Percentiles rank a stretch among this genome's conserved stretches.
These are phyloP conservation scores for Apis mellifera DNA, from an alignment of 1,140 invertebrate genomes.

Conservation along the genomic window Amel_HAv3.1 CM009935.2:9381001-9381500, in stretches of 20 bases:
- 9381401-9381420: constrained; percentile 78
- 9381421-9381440: constrained; percentile 75
- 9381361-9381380: constrained; percentile 71
- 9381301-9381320: constrained; percentile 83
- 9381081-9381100: constrained; percentile 11
- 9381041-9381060: constrained; percentile 48
- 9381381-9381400: constrained; percentile 73
- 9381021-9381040: constrained; percentile 62
- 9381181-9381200: constrained; percentile 62
- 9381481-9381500: constrained; percentile 68
- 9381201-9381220: not conserved
- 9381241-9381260: constrained; percentile 52
- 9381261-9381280: constrained; percentile 62
- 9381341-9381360: constrained; percentile 63
- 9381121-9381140: constrained; percentile 45
- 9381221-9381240: constrained; percentile 22
- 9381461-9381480: constrained; percentile 79
- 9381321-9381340: constrained; percentile 81
- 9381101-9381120: constrained; percentile 35
- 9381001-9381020: constrained; percentile 54
- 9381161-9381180: constrained; percentile 50
- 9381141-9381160: constrained; percentile 40
- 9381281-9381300: constrained; percentile 82
- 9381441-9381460: constrained; percentile 80
- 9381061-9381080: constrained; percentile 7